Base-by-base conservation (phyloP, 2,797 vertebrate species). In the Pampus argenteus region DNA sequence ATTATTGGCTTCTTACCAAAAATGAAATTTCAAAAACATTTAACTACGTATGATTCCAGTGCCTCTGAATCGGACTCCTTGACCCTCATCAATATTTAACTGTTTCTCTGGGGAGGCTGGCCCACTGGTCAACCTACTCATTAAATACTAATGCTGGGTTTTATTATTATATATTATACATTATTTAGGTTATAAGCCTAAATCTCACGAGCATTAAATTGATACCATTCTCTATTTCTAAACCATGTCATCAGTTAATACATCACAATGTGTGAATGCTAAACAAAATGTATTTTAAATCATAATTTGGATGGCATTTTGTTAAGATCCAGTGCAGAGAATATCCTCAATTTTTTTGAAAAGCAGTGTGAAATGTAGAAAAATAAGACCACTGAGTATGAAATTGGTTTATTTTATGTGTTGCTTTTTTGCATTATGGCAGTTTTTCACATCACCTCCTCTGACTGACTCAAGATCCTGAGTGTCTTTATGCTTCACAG, bases 1-100 rank as follows among this genome's bases (percentile, higher is more conserved):
- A 88, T 88, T 88, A 88, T 79, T 82, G 71, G 80, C 71, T 61
- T 85, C 81, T 85, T 75, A 87, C 79, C 76, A 65, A 66, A 63
- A 87, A 69, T 78, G 40, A 66, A 74, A 55, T 81, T 88, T 84
- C 28, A 58, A n/a, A n/a, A n/a, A n/a, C n/a, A n/a, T n/a, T n/a
- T 71, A 45, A 62, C 51, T 69, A 64, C 67, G 36, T 25, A 54
- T 55, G 11, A 57, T 59, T 78, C 51, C 34, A 52, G 20, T 3
- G 25, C 44, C 66, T 75, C 49, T 74, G 34, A 40, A 55, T 50
- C 38, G 79, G 36, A 23, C 2, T 68, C 25, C 26, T 76, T 72
- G 64, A 84, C 67, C 74, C 56, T 47, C 62, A 78, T 83, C 66
- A 74, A 81, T 56, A 69, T 26, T 48, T 65, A 42, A 74, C 15